phyloP scores from a whole-genome alignment of 2,113 vertebrate species.

The Acrocephalus kingi region DNA sequence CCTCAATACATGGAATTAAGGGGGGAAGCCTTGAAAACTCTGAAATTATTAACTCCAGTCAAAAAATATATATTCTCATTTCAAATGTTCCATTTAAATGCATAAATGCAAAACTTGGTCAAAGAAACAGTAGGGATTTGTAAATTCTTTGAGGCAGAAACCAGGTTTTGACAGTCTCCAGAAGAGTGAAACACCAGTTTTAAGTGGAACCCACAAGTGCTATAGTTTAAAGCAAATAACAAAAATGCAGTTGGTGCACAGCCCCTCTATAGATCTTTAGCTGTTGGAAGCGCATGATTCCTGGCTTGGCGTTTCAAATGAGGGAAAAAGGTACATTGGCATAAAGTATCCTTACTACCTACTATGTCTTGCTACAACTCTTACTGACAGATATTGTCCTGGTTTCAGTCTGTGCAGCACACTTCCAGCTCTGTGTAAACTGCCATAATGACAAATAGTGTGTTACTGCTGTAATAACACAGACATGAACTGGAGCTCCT shows the following conservation, averaged over 20 bases:
- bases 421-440: neutral
- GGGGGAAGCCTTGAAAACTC: neutral
- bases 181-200: neutral
- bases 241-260: neutral
- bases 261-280: neutral
- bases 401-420: neutral
- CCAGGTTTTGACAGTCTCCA: neutral
- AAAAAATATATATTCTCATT: neutral
- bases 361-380: neutral
- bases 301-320: neutral
- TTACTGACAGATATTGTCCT: neutral
- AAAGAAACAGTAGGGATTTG: neutral
- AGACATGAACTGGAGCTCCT: neutral
- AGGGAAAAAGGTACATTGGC: neutral
- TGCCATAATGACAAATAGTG: neutral
- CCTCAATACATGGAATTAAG: neutral
- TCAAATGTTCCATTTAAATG: neutral
- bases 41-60: neutral
- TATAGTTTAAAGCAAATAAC: neutral
- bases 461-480: neutral
- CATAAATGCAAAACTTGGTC: neutral
- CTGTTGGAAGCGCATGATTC: neutral
- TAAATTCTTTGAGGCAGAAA: neutral
- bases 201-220: fast-evolving
- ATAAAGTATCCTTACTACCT: neutral